phyloP scores from a whole-genome alignment of 2,888 invertebrate species.

The Lobophora halterata region DNA sequence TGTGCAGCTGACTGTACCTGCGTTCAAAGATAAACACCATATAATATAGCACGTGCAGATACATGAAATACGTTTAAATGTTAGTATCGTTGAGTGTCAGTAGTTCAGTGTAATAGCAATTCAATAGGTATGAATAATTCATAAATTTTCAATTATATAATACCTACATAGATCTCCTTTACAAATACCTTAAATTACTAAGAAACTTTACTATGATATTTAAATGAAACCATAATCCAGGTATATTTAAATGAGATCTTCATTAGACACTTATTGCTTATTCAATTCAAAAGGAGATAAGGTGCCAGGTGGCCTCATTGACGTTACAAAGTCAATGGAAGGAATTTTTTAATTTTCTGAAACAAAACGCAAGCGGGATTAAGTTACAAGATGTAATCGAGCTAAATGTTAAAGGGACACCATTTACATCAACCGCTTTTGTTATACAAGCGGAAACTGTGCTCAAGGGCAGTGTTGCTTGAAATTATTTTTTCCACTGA shows the following conservation, averaged over 20 bases:
- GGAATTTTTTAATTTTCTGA: conserved; percentile 40
- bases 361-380: conserved; percentile 43
- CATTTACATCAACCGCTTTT: conserved; percentile 67
- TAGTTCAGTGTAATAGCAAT: too few species aligned
- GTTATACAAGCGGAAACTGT: conserved; percentile 67
- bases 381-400: conserved; percentile 58
- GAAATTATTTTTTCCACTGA: conserved; percentile 46
- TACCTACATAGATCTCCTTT: too few species aligned
- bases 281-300: conserved; percentile 16
- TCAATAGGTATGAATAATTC: conserved; percentile 2
- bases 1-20: too few species aligned
- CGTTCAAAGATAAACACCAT: too few species aligned
- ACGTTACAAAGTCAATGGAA: conserved; percentile 10
- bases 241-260: conserved; percentile 15
- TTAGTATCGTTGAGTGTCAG: too few species aligned
- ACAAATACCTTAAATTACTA: too few species aligned
- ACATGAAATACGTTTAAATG: too few species aligned
- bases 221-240: too few species aligned
- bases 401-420: conserved; percentile 64
- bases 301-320: conserved; percentile 17
- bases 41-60: too few species aligned
- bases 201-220: too few species aligned
- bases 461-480: conserved; percentile 52
- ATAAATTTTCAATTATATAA: too few species aligned
- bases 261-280: too few species aligned